Base-by-base conservation (phyloP, 2,888 invertebrate species). In the Deladenus siricidicola region DNA sequence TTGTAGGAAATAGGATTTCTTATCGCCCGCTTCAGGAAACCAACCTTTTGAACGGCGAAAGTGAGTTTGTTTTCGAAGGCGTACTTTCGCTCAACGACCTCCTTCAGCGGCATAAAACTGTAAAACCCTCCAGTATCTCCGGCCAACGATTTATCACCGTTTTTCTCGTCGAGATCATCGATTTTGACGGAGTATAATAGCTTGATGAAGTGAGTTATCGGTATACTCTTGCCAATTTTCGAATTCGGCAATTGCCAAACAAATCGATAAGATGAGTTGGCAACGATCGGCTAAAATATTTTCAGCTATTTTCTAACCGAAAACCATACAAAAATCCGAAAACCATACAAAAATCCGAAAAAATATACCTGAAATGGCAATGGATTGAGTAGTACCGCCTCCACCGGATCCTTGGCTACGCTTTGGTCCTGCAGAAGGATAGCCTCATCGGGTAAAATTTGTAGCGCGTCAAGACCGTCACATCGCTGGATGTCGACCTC, bases 401-500 rank as follows among this genome's bases (percentile, higher is more conserved):
- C 14, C 42, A 65, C 44, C 23, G 44, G 54, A 17, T 63, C 53
- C 6, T 49, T 30, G 2, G 58, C 47, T 42, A 59, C 43, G 44
- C 53, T 53, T 21, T 64, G 59, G 14, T 55, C 50, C 45, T 66
- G 65, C 4, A 44, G 34, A 19, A 71, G 52, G 17, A 48, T 49
- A 6, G 68, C 65, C 21, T 56, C 55, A 8, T 61, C 56, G 17
- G 73, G 63, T 3, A 64, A 42, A n/a, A 73, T 66, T 23, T 43
- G 14, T 14, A 65, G 24, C 58, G 62, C 60, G 60, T 64, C n/a
- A 58, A 58, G 8, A 52, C 42, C 21, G 65, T 71, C 53, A 65
- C 63, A n/a, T 58, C 64, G 47, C 65, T 67, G 55, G 60, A 65
- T 56, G 47, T 76, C 76, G 44, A 73, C 62, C 58, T 74, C 72